Evolutionary conservation across 2,888 invertebrate genomes (phyloP), one percentile per base, ranked within the genome.

Genomic region (Limenitis arthemis): DNA sequence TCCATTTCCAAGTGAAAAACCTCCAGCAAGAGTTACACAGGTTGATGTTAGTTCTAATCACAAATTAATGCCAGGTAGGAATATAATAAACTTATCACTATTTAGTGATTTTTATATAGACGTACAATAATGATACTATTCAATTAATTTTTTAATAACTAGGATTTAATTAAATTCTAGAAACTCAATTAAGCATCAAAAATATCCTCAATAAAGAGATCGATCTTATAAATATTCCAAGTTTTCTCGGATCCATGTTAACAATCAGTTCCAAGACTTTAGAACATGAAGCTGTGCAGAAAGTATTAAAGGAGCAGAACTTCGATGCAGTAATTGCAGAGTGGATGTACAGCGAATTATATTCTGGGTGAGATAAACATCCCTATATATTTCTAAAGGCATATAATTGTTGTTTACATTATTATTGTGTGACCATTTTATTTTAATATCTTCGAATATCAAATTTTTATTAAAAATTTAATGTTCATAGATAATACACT

Each of bases 11-110:
- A 56, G 61, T 20, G 66, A 69, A 42, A 61, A 68, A 40, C 54
- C 68, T 6, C 63, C 63, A 28, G 33, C 64, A 1, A 73, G 69
- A 4, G 59, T 74, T 4, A 65, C 61, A 0, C 55, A 65, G 42
- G 54, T 78, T 2, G 75, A 78, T 46, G 64, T 76, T 11, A 69
- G 69, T 38, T 47, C 49, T 5, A 69, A 66, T 40, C 38, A 58
- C 8, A 49, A 61, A 0, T 0, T 58, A 0, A 4, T 73, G 8
- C 59, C 64, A 39, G 44, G 69, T 71, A 61, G 52, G 60, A 54
- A 47, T 40, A 41, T 4, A 55, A 49, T 5, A 31, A 9, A n/a
- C 0, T 32, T 32, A 56, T 49, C 61, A 47, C n/a, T 60, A 66
- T 68, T 42, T 6, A 54, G 61, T 2, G 5, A 50, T 8, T 7